Evolutionary conservation across 2,888 invertebrate genomes (phyloP), one percentile per base, ranked within the genome.

Genomic region (Chrysopilus asiliformis): DNA sequence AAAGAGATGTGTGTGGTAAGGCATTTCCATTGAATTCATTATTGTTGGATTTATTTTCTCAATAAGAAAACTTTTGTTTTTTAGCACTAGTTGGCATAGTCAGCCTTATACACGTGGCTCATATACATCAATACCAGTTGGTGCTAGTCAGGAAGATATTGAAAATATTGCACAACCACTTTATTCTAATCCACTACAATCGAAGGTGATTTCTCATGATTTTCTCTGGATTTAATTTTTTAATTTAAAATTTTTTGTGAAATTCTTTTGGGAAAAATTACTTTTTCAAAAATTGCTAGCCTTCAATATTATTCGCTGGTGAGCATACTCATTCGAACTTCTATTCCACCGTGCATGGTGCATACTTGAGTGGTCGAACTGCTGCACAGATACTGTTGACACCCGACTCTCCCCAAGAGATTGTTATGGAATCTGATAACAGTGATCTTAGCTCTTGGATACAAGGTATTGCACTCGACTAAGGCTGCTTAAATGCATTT

Each of bases 271-370:
- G 14, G 17, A 9, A 24, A 28, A 14, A 34, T 16, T 10, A 26
- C n/a, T 16, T 18, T 30, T 22, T 27, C 15, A n/a, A n/a, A n/a
- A n/a, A n/a, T n/a, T n/a, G n/a, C n/a, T 60, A 89, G 87, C 86
- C 87, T 48, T 73, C 74, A 24, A 63, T 90, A 49, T 66, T 85
- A 54, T 94, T 94, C 68, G 93, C 91, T 50, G 94, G 94, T 41
- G 94, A 94, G 67, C 93, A 93, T 53, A 91, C 91, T 28, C 93
- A 94, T 68, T 81, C 83, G 55, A 83, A 76, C 58, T 93, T 89
- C 61, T 94, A 93, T 64, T 93, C 91, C 32, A 94, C 93, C 2
- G 90, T 87, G 22, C 93, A 94, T 58, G 94, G 94, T 32, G 94
- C 94, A 24, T 87, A 85, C 55, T 66, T 93, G 36, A 84, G 85